These are phyloP conservation scores for Channa argus DNA, from an alignment of 2,113 vertebrate genomes.

Conservation along the genomic window DNA sequence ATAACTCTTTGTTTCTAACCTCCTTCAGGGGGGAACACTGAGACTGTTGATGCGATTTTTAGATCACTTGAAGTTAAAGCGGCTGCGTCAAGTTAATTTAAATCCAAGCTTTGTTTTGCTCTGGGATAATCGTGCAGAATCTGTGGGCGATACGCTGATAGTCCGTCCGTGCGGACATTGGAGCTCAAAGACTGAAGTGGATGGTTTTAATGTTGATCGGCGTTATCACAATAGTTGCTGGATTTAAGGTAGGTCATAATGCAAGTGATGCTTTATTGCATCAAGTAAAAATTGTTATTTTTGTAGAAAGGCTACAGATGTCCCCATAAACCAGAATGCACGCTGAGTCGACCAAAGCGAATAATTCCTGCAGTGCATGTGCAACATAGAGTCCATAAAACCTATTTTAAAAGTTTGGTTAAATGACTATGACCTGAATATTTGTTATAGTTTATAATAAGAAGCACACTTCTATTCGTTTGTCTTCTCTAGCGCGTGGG, in stretches of 20 bases:
- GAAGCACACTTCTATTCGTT: neutral
- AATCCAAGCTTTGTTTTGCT: constrained; percentile 70
- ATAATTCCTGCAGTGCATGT: constrained; percentile 13
- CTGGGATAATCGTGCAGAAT: constrained; percentile 72
- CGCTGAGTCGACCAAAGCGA: constrained; percentile 9
- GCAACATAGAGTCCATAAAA: constrained; percentile 7
- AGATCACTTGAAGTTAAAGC: constrained; percentile 60
- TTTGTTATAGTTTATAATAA: constrained; percentile 2
- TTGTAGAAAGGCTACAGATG: constrained; percentile 1
- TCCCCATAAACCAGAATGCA: neutral
- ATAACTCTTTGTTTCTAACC: constrained; percentile 62
- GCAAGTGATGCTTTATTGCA: constrained; percentile 16
- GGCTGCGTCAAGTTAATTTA: constrained; percentile 65
- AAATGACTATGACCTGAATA: neutral
- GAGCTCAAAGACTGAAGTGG: constrained; percentile 64
- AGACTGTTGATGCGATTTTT: constrained; percentile 58
- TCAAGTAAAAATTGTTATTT: constrained; percentile 17
- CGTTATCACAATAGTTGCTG: constrained; percentile 38
- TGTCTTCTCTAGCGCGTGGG: constrained; percentile 21
- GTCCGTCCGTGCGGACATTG: constrained; percentile 55
- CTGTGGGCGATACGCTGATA: constrained; percentile 59
- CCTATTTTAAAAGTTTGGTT: constrained; percentile 17
- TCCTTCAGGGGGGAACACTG: constrained; percentile 34
- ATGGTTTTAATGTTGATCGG: constrained; percentile 70
- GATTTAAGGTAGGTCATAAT: constrained; percentile 62